Conservation (phyloP, 2,113 vertebrate species). For the Halichoerus grypus region DNA sequence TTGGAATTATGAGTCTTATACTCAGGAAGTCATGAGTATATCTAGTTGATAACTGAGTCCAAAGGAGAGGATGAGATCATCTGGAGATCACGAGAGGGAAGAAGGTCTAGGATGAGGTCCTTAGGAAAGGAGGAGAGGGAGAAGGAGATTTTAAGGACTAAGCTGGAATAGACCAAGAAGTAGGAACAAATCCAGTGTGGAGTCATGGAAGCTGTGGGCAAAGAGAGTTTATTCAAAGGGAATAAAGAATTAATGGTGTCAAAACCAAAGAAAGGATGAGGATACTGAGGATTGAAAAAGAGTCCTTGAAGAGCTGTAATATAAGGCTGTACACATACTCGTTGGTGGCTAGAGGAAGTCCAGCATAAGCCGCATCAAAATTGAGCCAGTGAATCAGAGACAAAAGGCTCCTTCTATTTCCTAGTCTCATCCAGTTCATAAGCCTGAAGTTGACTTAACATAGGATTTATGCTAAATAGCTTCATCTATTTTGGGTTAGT, state of each 20-base stretch:
- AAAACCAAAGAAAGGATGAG: not conserved
- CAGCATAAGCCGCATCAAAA: not conserved
- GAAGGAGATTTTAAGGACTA: not conserved
- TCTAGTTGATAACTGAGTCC: not conserved
- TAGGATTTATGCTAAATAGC: constrained; percentile 52
- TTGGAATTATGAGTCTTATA: not conserved
- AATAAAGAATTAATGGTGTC: not conserved
- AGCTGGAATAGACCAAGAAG: not conserved
- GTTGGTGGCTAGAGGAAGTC: constrained; percentile 7
- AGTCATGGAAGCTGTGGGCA: not conserved
- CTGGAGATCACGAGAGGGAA: not conserved
- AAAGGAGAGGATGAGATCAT: not conserved
- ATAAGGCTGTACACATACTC: not conserved
- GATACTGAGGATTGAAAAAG: not conserved
- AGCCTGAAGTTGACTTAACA: not conserved
- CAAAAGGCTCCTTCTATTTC: constrained; percentile 43
- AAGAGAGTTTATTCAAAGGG: not conserved
- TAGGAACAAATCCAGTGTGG: not conserved
- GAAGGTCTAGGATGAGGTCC: not conserved
- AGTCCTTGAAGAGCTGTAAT: not conserved
- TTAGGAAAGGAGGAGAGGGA: not conserved
- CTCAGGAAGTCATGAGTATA: not conserved
- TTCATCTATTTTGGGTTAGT: constrained; percentile 38
- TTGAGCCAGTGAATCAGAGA: constrained; percentile 10
- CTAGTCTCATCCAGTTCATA: not conserved